A percentile compares a stretch with the other conserved stretches of the same genome.
phyloP scores from a whole-genome alignment of 2,113 vertebrate species.

The Perca flavescens region DNA sequence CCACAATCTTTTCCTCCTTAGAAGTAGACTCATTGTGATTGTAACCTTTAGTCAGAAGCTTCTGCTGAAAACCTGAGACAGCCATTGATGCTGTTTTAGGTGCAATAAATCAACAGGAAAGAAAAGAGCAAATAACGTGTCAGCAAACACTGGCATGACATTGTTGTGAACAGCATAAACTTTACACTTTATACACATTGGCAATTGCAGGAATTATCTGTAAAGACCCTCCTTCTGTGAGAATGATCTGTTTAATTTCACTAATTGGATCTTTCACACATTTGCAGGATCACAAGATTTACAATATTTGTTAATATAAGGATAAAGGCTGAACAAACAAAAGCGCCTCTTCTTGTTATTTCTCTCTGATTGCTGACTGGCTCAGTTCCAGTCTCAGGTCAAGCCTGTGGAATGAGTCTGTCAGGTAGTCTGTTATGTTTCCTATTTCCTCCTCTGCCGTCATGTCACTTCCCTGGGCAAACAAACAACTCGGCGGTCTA shows the following conservation, averaged over 20 bases:
- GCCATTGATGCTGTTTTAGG: constrained; percentile 33
- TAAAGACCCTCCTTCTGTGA: neutral
- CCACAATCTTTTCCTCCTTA: constrained; percentile 59
- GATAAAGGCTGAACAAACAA: constrained; percentile 82
- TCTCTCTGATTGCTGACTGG: constrained; percentile 83
- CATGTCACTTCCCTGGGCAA: constrained; percentile 82
- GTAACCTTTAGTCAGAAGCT: constrained; percentile 56
- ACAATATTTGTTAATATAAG: constrained; percentile 56
- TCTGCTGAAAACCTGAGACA: constrained; percentile 30
- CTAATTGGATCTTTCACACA: constrained; percentile 21
- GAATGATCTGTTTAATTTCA: constrained; percentile 37
- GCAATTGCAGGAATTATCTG: neutral
- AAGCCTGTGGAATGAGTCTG: constrained; percentile 75
- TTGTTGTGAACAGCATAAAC: constrained; percentile 17
- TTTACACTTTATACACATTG: constrained; percentile 1
- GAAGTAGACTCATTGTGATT: constrained; percentile 64
- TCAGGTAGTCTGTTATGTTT: constrained; percentile 84
- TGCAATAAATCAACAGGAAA: constrained; percentile 59
- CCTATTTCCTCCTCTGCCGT: constrained; percentile 84
- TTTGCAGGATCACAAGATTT: constrained; percentile 39
- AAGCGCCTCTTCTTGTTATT: constrained; percentile 77
- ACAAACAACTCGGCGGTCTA: constrained; percentile 80
- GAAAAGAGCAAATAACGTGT: constrained; percentile 39
- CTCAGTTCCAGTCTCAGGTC: constrained; percentile 80
- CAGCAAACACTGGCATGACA: constrained; percentile 28